A percentile compares a stretch with the other conserved stretches of the same genome.
phyloP scores from a whole-genome alignment of 2,113 vertebrate species.

The Rhabdomys dilectus region DNA sequence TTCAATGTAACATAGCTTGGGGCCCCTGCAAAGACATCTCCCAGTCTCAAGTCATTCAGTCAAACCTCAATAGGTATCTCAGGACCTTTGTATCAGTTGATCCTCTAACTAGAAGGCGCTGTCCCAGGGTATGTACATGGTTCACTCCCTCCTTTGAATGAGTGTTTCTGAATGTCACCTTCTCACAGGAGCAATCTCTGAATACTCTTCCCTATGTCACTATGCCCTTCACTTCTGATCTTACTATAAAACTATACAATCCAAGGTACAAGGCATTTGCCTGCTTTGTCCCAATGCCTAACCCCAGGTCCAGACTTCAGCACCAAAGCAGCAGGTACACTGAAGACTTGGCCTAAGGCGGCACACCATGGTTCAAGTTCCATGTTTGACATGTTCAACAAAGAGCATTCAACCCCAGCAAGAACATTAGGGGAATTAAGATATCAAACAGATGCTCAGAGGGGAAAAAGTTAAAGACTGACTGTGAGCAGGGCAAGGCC shows the following conservation, averaged over 20 bases:
- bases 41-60: neutral
- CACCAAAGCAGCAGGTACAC: neutral
- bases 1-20: neutral
- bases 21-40: neutral
- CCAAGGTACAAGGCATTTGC: neutral
- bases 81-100: neutral
- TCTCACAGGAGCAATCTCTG: neutral
- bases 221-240: neutral
- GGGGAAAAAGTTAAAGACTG: neutral
- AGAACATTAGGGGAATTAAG: neutral
- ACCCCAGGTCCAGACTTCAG: neutral
- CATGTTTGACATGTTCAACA: rapidly evolving
- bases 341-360: rapidly evolving
- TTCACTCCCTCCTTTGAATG: neutral
- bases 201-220: neutral
- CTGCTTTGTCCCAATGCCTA: neutral
- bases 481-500: neutral
- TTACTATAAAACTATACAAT: neutral
- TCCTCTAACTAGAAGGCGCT: neutral
- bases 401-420: neutral
- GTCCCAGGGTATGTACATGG: rapidly evolving
- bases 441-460: neutral
- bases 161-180: neutral
- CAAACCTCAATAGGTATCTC: neutral
- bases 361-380: neutral